phyloP scores from a whole-genome alignment of 2,113 vertebrate genomes.

The Scortum barcoo region DNA sequence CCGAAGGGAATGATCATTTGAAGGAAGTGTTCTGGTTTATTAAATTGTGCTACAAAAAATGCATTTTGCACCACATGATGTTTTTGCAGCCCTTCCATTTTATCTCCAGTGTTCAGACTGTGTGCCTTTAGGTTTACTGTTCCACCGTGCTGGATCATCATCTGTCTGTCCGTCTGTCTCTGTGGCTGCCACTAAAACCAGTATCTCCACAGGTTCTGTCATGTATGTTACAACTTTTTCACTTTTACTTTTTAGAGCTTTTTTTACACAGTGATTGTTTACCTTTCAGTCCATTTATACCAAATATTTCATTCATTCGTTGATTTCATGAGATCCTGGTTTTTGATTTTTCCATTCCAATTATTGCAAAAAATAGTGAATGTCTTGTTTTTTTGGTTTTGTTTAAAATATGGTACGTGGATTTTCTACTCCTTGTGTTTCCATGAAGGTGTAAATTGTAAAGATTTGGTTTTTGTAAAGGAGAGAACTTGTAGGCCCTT shows the following conservation, averaged over 20 bases:
- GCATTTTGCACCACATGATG: background rate
- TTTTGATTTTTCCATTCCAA: conserved; percentile 3
- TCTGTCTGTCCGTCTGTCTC: background rate
- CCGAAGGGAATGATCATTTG: conserved; percentile 18
- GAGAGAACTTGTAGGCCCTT: conserved; percentile 1
- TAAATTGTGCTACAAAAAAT: too few species aligned
- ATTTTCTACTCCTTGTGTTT: conserved; percentile 19
- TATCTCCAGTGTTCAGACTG: conserved; percentile 15
- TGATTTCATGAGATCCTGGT: background rate
- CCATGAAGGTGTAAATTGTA: conserved; percentile 18
- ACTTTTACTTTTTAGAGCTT: background rate
- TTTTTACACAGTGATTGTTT: background rate
- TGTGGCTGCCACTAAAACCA: conserved; percentile 20
- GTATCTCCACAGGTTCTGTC: conserved; percentile 18
- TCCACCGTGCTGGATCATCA: background rate
- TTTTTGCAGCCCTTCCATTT: background rate
- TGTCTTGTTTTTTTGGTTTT: conserved; percentile 6
- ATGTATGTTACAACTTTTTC: conserved; percentile 17
- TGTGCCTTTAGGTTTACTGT: conserved; percentile 50
- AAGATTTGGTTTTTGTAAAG: conserved; percentile 36
- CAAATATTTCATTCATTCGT: conserved; percentile 4
- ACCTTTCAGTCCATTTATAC: conserved; percentile 11
- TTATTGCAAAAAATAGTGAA: conserved; percentile 3
- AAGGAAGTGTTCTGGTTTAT: conserved; percentile 41
- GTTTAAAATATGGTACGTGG: conserved; percentile 3